Conservation (phyloP, 92 coral and sea anemone genomes). For the Palythoa heliodiscus region DNA sequence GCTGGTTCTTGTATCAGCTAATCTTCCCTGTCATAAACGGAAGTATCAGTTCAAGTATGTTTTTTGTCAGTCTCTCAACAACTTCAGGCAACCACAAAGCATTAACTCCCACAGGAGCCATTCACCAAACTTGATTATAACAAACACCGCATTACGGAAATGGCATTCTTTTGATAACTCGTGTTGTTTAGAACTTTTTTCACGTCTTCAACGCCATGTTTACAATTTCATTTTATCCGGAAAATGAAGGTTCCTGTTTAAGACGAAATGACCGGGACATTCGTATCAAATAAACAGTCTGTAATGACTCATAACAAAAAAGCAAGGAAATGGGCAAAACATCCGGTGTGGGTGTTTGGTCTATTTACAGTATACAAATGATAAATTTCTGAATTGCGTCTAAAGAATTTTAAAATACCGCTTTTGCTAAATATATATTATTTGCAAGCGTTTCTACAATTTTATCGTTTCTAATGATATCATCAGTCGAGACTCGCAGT, state of each 20-base stretch:
- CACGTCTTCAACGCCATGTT: not conserved
- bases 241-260: not conserved
- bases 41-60: conserved; percentile 1
- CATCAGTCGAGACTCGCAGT: too few species aligned
- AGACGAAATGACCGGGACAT: not conserved
- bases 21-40: not conserved
- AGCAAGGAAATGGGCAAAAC: not conserved
- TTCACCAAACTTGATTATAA: not conserved
- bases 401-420: too few species aligned
- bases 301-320: not conserved
- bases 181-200: not conserved
- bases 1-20: not conserved
- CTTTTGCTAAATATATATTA: too few species aligned
- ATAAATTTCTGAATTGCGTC: too few species aligned
- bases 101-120: not conserved
- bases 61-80: not conserved
- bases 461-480: too few species aligned
- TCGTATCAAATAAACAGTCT: not conserved
- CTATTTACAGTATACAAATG: not conserved
- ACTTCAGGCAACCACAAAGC: not conserved
- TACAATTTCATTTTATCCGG: not conserved
- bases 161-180: not conserved
- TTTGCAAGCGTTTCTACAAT: too few species aligned
- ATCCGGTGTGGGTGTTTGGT: not conserved
- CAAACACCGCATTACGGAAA: not conserved